These are phyloP conservation scores for Pyrrhia umbra DNA, from an alignment of 2,888 invertebrate species.

Conservation along the genomic window DNA sequence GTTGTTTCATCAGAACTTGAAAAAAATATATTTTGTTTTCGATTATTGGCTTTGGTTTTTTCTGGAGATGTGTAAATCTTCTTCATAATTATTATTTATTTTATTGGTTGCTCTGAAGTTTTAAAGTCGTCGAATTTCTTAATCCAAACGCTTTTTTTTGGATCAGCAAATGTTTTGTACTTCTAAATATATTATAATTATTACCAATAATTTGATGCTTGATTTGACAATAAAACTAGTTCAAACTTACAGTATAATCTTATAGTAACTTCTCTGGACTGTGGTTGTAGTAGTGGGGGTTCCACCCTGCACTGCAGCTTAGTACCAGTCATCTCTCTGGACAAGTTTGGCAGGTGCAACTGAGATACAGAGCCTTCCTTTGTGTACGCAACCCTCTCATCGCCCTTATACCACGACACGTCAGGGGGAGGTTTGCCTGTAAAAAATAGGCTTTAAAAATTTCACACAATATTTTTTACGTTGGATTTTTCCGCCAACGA, in stretches of 20 bases:
- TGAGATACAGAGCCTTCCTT: conserved; percentile 94
- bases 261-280: conserved; percentile 93
- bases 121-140: too few relatives aligned
- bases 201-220: too few relatives aligned
- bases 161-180: too few relatives aligned
- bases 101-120: too few relatives aligned
- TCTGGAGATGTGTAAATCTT: too few relatives aligned
- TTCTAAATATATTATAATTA: too few relatives aligned
- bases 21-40: too few relatives aligned
- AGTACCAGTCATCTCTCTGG: conserved; percentile 93
- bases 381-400: conserved; percentile 93
- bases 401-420: conserved; percentile 96
- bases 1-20: too few relatives aligned
- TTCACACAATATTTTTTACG: not conserved
- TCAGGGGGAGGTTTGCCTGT: conserved; percentile 95
- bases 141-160: too few relatives aligned
- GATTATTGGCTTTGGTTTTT: too few relatives aligned
- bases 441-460: not conserved
- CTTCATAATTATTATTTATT: too few relatives aligned
- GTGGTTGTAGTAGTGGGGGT: conserved; percentile 92
- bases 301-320: conserved; percentile 95
- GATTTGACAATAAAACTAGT: not conserved
- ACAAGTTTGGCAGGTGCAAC: conserved; percentile 93
- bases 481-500: not conserved
- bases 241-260: conserved; percentile 92